Evolutionary conservation across 2,797 vertebrate species (phyloP).

Genomic region (Spinibarbus caldwelli): DNA sequence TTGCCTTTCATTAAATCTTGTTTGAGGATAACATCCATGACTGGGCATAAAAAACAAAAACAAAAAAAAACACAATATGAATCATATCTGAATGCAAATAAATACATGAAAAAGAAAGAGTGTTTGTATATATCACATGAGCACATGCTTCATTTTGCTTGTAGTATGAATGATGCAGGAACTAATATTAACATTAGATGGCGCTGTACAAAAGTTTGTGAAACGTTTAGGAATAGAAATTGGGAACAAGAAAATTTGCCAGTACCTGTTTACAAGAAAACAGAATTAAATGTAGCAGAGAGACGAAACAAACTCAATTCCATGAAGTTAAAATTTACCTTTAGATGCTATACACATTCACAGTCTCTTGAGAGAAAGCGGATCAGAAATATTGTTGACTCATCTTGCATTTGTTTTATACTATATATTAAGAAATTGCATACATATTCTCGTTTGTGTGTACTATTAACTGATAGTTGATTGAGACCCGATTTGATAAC

Average conservation of each 20-base stretch:
- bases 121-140: neutral
- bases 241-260: neutral
- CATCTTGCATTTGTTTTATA: too few relatives aligned
- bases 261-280: neutral
- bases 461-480: too few relatives aligned
- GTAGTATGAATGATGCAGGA: neutral
- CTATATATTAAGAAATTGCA: too few relatives aligned
- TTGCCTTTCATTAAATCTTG: conserved; percentile 73
- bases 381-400: neutral
- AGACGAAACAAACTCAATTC: neutral
- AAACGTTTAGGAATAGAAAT: neutral
- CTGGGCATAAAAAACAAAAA: conserved; percentile 72
- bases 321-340: neutral
- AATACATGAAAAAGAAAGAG: conserved; percentile 65
- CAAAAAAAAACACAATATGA: too few relatives aligned
- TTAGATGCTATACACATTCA: neutral
- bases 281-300: neutral
- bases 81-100: conserved; percentile 78
- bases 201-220: neutral
- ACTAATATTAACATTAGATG: neutral
- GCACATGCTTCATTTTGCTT: neutral
- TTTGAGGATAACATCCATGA: conserved; percentile 74
- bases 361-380: neutral
- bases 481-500: too few relatives aligned
- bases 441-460: too few relatives aligned